Evolutionary conservation across 2,797 vertebrate species (phyloP).

Genomic region (Cetoscarus ocellatus): DNA sequence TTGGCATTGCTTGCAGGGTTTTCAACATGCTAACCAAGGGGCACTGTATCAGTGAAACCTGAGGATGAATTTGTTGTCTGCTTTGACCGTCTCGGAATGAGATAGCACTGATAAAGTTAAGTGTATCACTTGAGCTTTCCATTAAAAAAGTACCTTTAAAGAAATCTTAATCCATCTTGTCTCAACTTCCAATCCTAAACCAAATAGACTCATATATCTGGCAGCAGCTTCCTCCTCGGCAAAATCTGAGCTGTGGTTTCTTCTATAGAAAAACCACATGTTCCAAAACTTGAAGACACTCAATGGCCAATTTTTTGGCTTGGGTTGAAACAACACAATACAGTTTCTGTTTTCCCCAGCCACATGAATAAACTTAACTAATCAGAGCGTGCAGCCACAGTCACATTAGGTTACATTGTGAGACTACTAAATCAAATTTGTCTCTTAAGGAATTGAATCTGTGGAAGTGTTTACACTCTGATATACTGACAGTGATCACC

Average conservation of each 20-base stretch:
- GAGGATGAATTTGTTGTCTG: slow-evolving; percentile 51
- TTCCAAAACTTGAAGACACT: slow-evolving; percentile 40
- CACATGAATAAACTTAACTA: slow-evolving; percentile 53
- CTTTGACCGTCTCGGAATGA: slow-evolving; percentile 48
- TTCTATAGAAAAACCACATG: slow-evolving; percentile 50
- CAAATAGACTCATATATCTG: slow-evolving; percentile 30
- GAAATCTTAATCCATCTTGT: slow-evolving; percentile 33
- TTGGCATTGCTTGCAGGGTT: slow-evolving; percentile 35
- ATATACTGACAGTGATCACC: slow-evolving; percentile 26
- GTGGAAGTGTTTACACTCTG: slow-evolving; percentile 17
- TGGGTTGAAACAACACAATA: slow-evolving; percentile 41
- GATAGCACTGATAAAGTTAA: slow-evolving; percentile 38
- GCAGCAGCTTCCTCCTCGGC: slow-evolving; percentile 19
- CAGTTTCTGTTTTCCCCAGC: slow-evolving; percentile 26
- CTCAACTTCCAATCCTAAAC: slow-evolving; percentile 25
- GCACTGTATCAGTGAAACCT: slow-evolving; percentile 39
- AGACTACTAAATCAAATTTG: slow-evolving; percentile 38
- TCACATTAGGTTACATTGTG: slow-evolving; percentile 44
- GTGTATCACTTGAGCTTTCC: slow-evolving; percentile 10
- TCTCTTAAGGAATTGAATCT: slow-evolving; percentile 26
- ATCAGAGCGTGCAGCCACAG: slow-evolving; percentile 52
- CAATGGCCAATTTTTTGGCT: slow-evolving; percentile 41
- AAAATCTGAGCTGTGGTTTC: slow-evolving; percentile 27
- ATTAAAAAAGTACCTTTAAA: slow-evolving; percentile 23
- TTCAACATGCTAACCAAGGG: slow-evolving; percentile 52